A percentile compares a stretch with the other conserved stretches of the same genome.
Evolutionary conservation across 1,140 invertebrate species (phyloP).

Genomic region (Saccostrea glomerata): DNA sequence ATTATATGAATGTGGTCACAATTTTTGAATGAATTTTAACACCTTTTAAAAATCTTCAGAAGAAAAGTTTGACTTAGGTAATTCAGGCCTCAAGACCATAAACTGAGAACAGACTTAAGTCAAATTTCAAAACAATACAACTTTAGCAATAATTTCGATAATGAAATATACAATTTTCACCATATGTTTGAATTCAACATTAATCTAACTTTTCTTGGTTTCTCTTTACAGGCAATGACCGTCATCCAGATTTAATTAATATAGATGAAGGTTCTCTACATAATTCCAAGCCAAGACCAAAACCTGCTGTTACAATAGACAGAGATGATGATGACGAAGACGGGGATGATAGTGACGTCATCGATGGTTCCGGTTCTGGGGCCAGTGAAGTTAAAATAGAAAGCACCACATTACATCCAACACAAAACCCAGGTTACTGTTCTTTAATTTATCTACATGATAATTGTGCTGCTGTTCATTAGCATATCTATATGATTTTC

Average conservation of each 20-base stretch:
- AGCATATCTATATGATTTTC: too few species aligned
- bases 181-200: background rate
- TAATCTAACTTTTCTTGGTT: background rate
- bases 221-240: background rate
- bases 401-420: background rate
- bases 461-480: too few species aligned
- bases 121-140: too few species aligned
- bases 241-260: background rate
- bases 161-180: too few species aligned
- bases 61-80: too few species aligned
- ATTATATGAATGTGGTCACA: too few species aligned
- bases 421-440: slow-evolving; percentile 1
- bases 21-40: too few species aligned
- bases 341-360: background rate
- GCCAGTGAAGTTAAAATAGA: background rate
- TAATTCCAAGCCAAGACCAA: slow-evolving; percentile 9
- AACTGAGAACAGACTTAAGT: too few species aligned
- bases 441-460: background rate
- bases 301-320: slow-evolving; percentile 1
- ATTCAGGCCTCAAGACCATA: too few species aligned
- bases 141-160: too few species aligned
- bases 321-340: slow-evolving; percentile 8
- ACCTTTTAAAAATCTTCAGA: too few species aligned
- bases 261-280: slow-evolving; percentile 1
- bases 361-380: slow-evolving; percentile 23